These are phyloP conservation scores for Frieseomelitta varia DNA, from an alignment of 1,140 invertebrate genomes.

Conservation along the genomic window DNA sequence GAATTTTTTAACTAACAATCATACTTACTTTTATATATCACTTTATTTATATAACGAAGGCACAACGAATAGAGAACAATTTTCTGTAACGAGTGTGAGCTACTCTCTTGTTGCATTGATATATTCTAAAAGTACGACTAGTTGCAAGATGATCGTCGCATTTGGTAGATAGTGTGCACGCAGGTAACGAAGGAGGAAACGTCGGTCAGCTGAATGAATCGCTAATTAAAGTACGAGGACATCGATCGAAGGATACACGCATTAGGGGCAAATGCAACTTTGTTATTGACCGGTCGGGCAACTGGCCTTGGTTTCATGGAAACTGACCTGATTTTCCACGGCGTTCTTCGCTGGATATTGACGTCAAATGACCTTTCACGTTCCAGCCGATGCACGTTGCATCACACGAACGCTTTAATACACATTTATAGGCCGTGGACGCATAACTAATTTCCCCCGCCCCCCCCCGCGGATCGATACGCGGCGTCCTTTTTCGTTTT, in stretches of 20 bases:
- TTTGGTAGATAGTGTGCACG: too few species aligned
- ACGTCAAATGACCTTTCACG: constrained; percentile 46
- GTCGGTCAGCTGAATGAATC: neutral
- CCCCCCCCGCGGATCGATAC: neutral
- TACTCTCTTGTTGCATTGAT: too few species aligned
- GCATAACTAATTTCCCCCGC: constrained; percentile 11
- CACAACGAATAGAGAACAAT: too few species aligned
- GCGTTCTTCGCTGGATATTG: constrained; percentile 29
- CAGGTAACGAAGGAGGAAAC: neutral
- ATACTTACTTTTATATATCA: too few species aligned
- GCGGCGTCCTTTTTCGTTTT: neutral
- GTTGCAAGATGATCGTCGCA: too few species aligned
- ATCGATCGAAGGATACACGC: constrained; percentile 25
- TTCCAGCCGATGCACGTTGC: neutral
- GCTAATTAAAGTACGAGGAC: constrained; percentile 40
- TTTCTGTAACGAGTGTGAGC: too few species aligned
- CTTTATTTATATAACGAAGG: too few species aligned
- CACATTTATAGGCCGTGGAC: neutral
- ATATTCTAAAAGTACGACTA: too few species aligned
- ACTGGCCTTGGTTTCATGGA: constrained; percentile 39
- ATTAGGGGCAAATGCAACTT: constrained; percentile 38
- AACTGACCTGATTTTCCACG: constrained; percentile 44
- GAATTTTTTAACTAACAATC: neutral
- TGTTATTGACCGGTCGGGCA: constrained; percentile 30
- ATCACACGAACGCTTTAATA: constrained; percentile 2